Evolutionary conservation across 1,140 invertebrate genomes (phyloP).

Genomic region (Capitella teleta): DNA sequence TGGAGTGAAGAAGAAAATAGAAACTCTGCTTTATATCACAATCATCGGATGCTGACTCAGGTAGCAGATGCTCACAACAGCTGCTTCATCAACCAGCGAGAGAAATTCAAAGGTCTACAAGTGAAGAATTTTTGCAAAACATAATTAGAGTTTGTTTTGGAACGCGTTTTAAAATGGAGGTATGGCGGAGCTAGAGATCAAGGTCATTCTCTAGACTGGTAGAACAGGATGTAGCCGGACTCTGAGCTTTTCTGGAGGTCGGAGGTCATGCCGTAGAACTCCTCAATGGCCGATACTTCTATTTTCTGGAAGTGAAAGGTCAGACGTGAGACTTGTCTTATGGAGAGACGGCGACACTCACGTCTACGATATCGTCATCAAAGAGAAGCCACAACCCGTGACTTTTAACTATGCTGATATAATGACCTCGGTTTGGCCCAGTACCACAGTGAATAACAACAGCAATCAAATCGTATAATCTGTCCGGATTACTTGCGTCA

Average conservation of each 20-base stretch:
- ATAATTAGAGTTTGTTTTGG: too few relatives aligned
- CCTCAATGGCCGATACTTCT: slow-evolving; percentile 95
- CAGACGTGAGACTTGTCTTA: too few relatives aligned
- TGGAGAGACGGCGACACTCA: too few relatives aligned
- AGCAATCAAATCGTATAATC: slow-evolving; percentile 94
- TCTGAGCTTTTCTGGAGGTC: slow-evolving; percentile 94
- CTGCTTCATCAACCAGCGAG: too few relatives aligned
- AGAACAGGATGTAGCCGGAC: slow-evolving; percentile 98
- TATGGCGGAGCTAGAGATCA: too few relatives aligned
- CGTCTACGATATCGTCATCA: slow-evolving; percentile 99
- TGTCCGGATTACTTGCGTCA: slow-evolving; percentile 93
- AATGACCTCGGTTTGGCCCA: slow-evolving; percentile 96
- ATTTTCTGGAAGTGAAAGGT: slow-evolving; percentile 98
- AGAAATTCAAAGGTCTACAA: too few relatives aligned
- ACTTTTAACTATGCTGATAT: slow-evolving; percentile 99
- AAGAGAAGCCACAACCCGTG: slow-evolving; percentile 98
- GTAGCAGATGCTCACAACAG: too few relatives aligned
- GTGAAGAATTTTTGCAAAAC: too few relatives aligned
- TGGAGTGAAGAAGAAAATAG: too few relatives aligned
- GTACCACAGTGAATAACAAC: slow-evolving; percentile 99
- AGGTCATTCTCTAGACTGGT: slow-evolving; percentile 85
- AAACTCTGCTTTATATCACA: too few relatives aligned
- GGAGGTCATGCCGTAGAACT: slow-evolving; percentile 97
- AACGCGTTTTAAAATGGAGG: too few relatives aligned
- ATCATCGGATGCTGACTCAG: too few relatives aligned